Conservation (phyloP, 2,888 invertebrate genomes). For the Oxyteleia sp. region DNA sequence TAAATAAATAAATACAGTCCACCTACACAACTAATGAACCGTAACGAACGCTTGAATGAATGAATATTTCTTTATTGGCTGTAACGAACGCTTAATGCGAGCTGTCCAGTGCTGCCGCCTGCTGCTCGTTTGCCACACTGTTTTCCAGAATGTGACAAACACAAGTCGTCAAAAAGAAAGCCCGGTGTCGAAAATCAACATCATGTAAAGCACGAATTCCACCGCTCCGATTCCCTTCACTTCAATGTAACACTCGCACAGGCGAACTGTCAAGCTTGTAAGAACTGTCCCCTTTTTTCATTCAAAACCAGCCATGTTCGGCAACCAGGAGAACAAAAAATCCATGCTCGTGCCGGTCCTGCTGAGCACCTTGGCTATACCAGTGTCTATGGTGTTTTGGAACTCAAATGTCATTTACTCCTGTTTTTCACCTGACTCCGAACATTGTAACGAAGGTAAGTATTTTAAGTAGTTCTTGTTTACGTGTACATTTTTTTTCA, state of each 20-base stretch:
- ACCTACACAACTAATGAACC: too few relatives aligned
- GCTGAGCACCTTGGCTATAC: constrained; percentile 91
- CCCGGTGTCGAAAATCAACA: background rate
- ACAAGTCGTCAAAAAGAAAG: background rate
- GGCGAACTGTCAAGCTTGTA: too few relatives aligned
- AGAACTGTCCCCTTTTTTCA: too few relatives aligned
- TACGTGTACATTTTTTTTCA: too few relatives aligned
- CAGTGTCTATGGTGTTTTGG: constrained; percentile 93
- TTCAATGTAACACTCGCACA: too few relatives aligned
- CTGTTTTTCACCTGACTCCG: constrained; percentile 88
- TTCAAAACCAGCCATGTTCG: constrained; percentile 6
- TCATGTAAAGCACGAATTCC: background rate
- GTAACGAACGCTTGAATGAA: too few relatives aligned
- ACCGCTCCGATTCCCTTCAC: too few relatives aligned
- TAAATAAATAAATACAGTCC: too few relatives aligned
- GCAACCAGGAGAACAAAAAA: constrained; percentile 37
- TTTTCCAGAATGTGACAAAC: too few relatives aligned
- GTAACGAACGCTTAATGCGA: too few relatives aligned
- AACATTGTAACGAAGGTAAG: constrained; percentile 87
- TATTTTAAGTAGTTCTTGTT: too few relatives aligned
- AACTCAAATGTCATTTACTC: constrained; percentile 91
- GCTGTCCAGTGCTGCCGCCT: constrained; percentile 8
- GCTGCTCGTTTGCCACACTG: background rate
- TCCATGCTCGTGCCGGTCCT: constrained; percentile 89
- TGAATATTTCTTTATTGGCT: too few relatives aligned